Conservation (phyloP, 2,888 invertebrate species). For the Eupithecia dodoneata region DNA sequence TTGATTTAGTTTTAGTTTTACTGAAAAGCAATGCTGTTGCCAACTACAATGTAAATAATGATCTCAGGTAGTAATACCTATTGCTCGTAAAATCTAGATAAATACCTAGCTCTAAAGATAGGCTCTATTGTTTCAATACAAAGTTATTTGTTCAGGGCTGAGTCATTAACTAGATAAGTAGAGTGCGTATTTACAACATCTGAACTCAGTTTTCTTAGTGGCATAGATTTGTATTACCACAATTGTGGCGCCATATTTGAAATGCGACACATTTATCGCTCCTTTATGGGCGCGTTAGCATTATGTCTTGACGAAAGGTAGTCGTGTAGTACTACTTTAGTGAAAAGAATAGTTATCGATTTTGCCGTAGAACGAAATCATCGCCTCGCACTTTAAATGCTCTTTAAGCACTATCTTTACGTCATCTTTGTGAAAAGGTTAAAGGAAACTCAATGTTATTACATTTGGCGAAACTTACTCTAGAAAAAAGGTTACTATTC, state of each 20-base stretch:
- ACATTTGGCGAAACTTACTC: too few relatives aligned
- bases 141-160: slow-evolving; percentile 27
- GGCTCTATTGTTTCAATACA: slow-evolving; percentile 27
- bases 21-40: slow-evolving; percentile 5
- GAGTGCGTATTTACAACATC: slow-evolving; percentile 16
- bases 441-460: too few relatives aligned
- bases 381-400: too few relatives aligned
- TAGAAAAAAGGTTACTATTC: too few relatives aligned
- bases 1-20: neutral
- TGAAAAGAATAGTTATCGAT: too few relatives aligned
- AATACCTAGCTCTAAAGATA: slow-evolving; percentile 26
- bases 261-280: too few relatives aligned
- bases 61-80: slow-evolving; percentile 6
- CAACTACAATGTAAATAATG: slow-evolving; percentile 9
- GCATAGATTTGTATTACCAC: neutral
- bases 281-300: too few relatives aligned
- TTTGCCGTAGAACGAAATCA: too few relatives aligned
- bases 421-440: too few relatives aligned
- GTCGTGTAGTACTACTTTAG: too few relatives aligned
- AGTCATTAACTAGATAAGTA: slow-evolving; percentile 24
- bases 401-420: too few relatives aligned
- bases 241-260: neutral
- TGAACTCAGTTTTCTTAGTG: slow-evolving; percentile 11
- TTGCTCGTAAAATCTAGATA: slow-evolving; percentile 11
- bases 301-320: too few relatives aligned